Evolutionary conservation across 1,140 invertebrate species (phyloP).

Genomic region (Coenobita brevimanus): DNA sequence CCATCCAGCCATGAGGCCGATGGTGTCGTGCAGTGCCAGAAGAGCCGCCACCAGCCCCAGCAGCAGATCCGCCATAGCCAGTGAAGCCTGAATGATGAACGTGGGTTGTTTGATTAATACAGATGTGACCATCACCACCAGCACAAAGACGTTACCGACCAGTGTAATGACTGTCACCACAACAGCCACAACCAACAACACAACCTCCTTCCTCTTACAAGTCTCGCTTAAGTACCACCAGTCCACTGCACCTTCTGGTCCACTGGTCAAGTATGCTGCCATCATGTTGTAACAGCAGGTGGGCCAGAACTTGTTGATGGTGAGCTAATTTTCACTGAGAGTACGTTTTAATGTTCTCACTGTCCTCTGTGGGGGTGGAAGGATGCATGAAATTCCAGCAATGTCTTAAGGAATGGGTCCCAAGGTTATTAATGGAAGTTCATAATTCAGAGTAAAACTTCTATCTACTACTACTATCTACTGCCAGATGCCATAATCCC

Average conservation of each 20-base stretch:
- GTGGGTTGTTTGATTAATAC: not conserved
- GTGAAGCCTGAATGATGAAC: slow-evolving; percentile 8
- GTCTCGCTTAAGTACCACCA: slow-evolving; percentile 1
- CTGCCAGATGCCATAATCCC: too few relatives aligned
- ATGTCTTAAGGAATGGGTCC: too few relatives aligned
- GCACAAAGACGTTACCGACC: not conserved
- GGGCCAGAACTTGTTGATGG: slow-evolving; percentile 30
- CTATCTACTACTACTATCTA: too few relatives aligned
- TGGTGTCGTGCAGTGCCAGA: not conserved
- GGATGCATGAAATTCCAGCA: too few relatives aligned
- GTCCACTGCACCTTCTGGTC: not conserved
- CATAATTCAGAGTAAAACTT: too few relatives aligned
- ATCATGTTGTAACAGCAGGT: slow-evolving; percentile 15
- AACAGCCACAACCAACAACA: not conserved
- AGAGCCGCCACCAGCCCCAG: not conserved
- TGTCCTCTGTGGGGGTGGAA: too few relatives aligned
- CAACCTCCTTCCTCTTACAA: not conserved
- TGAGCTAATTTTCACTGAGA: not conserved
- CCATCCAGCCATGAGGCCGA: not conserved
- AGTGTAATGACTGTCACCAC: not conserved
- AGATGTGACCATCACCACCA: not conserved
- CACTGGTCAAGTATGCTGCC: not conserved
- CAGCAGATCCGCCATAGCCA: not conserved
- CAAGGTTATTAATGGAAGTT: too few relatives aligned
- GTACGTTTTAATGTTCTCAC: too few relatives aligned